A percentile compares a stretch with the other conserved stretches of the same genome.
phyloP scores from a whole-genome alignment of 2,113 vertebrate species.

The Charadrius vociferus region DNA sequence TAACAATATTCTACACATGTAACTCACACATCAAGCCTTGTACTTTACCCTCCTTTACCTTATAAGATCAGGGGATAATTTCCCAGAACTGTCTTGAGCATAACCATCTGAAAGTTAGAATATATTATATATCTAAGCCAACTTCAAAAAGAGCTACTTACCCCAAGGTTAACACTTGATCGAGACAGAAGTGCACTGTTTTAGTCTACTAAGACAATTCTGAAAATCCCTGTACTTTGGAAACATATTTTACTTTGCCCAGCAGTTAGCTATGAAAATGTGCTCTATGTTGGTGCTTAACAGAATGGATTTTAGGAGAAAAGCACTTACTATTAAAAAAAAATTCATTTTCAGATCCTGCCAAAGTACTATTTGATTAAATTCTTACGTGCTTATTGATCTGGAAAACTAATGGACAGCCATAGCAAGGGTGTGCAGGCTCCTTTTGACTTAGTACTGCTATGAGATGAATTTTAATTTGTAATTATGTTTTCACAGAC shows the following conservation, averaged over 20 bases:
- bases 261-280: background rate
- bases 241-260: background rate
- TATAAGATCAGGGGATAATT: background rate
- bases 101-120: background rate
- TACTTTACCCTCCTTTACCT: background rate
- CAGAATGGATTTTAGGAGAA: background rate
- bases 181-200: background rate
- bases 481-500: background rate
- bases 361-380: slow-evolving; percentile 2
- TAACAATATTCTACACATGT: background rate
- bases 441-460: background rate
- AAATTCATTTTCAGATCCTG: background rate
- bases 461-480: slow-evolving; percentile 9
- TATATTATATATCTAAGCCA: background rate
- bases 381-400: slow-evolving; percentile 10
- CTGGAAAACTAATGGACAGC: background rate
- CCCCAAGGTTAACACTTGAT: background rate
- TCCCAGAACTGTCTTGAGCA: background rate
- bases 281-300: background rate
- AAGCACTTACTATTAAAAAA: background rate
- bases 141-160: background rate
- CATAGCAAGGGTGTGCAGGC: background rate
- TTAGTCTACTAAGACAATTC: background rate
- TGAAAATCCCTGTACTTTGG: background rate
- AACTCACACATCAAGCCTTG: background rate